Percentiles rank a stretch among this genome's conserved stretches.
These are phyloP conservation scores for Apodemus sylvaticus DNA, from an alignment of 2,113 vertebrate species.

Conservation along the genomic window DNA sequence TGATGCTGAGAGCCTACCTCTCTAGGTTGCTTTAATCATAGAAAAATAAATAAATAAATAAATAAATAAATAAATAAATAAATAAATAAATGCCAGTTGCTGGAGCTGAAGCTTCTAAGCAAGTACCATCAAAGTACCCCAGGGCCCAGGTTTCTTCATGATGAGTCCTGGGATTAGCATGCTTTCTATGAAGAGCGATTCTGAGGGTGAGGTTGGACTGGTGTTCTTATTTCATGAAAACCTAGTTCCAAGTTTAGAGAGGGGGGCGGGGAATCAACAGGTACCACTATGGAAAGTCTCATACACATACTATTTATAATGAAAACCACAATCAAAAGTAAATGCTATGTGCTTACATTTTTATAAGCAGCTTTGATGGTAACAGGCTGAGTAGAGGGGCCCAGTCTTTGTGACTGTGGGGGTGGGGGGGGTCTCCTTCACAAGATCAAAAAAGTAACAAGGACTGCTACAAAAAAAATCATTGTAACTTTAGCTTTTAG, in stretches of 20 bases:
- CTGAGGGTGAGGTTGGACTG: background rate
- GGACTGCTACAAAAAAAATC: background rate
- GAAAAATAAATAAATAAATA: too few species aligned
- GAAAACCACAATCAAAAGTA: background rate
- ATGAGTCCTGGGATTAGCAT: fast-evolving
- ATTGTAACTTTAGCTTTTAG: background rate
- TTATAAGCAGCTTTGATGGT: background rate
- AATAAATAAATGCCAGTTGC: too few species aligned
- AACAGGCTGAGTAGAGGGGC: background rate
- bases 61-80: too few species aligned
- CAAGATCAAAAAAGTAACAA: background rate
- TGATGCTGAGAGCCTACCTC: background rate
- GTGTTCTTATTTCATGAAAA: background rate
- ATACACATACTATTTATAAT: background rate
- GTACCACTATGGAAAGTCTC: background rate
- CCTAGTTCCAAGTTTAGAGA: background rate
- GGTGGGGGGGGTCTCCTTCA: background rate
- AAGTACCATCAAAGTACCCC: background rate
- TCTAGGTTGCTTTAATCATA: background rate
- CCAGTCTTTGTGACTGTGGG: background rate
- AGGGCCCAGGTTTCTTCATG: fast-evolving
- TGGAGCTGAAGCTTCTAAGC: background rate
- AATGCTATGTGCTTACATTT: background rate
- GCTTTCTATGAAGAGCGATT: background rate
- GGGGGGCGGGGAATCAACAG: background rate